Percentiles rank a stretch among this genome's conserved stretches.
phyloP scores from a whole-genome alignment of 2,113 vertebrate species.

The Dipodomys stephensi region DNA sequence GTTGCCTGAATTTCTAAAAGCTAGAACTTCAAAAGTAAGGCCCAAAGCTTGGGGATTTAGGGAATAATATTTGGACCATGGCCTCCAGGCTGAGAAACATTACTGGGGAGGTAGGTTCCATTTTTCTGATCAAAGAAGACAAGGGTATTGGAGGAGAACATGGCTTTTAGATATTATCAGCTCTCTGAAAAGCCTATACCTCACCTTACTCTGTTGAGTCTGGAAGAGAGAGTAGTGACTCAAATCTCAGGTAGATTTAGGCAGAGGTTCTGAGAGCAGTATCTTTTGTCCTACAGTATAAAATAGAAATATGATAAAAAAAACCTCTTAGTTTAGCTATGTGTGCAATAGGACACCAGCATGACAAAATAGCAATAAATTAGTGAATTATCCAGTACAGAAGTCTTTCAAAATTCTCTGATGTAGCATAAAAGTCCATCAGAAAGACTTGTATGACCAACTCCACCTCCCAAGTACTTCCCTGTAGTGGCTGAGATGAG shows the following conservation, averaged over 20 bases:
- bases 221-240: not conserved
- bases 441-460: not conserved
- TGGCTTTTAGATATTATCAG: not conserved
- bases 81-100: not conserved
- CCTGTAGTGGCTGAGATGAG: not conserved
- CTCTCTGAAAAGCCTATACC: not conserved
- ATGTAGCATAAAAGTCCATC: not conserved
- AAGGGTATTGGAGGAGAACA: not conserved
- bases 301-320: not conserved
- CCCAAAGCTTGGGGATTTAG: not conserved
- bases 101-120: not conserved
- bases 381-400: not conserved
- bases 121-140: not conserved
- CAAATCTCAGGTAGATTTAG: not conserved
- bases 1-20: conserved; percentile 39
- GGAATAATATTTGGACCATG: not conserved
- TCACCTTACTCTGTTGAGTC: not conserved
- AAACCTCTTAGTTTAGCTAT: not conserved
- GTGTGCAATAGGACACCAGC: not conserved
- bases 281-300: not conserved
- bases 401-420: not conserved
- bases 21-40: conserved; percentile 4
- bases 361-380: not conserved
- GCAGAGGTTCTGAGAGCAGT: not conserved
- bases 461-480: not conserved